Evolutionary conservation across 1,140 invertebrate genomes (phyloP).

Genomic region (Hetaerina americana): DNA sequence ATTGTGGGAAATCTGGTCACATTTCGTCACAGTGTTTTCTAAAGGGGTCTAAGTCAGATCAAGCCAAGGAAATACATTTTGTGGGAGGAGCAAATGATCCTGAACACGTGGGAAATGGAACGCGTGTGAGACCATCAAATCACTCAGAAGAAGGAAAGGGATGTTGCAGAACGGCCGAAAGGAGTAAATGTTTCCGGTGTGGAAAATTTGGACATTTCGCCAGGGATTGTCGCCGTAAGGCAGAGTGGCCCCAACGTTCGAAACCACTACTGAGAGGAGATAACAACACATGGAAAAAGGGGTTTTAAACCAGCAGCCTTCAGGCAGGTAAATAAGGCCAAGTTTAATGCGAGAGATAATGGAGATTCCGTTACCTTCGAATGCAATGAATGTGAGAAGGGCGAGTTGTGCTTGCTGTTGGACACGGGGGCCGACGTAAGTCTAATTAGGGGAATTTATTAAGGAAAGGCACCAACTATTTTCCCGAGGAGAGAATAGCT

Average conservation of each 20-base stretch:
- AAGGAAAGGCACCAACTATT: background rate
- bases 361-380: background rate
- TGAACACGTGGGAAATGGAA: too few relatives aligned
- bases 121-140: too few relatives aligned
- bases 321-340: background rate
- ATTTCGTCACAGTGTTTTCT: background rate
- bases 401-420: background rate
- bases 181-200: background rate
- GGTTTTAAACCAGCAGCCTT: background rate
- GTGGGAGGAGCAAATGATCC: too few relatives aligned
- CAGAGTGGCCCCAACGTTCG: background rate
- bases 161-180: background rate
- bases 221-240: background rate
- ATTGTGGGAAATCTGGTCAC: background rate
- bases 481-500: background rate
- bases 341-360: background rate
- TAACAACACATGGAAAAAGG: background rate
- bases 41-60: background rate
- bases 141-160: too few relatives aligned
- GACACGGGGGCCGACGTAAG: background rate
- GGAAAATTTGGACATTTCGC: background rate
- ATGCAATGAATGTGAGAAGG: background rate
- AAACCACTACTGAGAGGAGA: background rate
- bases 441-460: background rate
- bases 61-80: background rate